A percentile compares a stretch with the other conserved stretches of the same genome.
Conservation (phyloP, 1,140 invertebrate species). For the Mactra quadrangularis region DNA sequence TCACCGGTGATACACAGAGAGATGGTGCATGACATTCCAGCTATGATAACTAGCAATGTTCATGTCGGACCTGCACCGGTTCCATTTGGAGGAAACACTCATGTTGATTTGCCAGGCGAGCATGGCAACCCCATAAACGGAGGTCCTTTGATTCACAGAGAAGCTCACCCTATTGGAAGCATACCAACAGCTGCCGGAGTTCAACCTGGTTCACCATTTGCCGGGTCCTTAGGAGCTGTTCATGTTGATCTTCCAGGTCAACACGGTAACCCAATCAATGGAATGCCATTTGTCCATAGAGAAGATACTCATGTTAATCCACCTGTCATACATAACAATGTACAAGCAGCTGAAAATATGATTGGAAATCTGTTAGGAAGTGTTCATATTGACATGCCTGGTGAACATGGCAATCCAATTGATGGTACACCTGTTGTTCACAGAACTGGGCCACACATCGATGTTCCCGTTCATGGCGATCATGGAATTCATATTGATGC, state of each 20-base stretch:
- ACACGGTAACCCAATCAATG: too few species aligned
- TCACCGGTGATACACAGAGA: not conserved
- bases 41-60: too few species aligned
- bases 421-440: not conserved
- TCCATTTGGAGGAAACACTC: not conserved
- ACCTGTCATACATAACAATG: too few species aligned
- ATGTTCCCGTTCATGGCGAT: not conserved
- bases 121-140: slow-evolving; percentile 12
- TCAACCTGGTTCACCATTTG: not conserved
- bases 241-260: not conserved
- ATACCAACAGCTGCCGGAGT: too few species aligned
- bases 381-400: not conserved
- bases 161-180: not conserved
- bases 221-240: not conserved
- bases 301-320: too few species aligned
- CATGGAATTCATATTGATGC: slow-evolving; percentile 28
- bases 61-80: too few species aligned
- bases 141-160: not conserved
- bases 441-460: not conserved
- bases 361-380: too few species aligned
- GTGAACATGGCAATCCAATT: not conserved
- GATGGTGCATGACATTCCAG: too few species aligned
- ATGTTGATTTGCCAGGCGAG: slow-evolving; percentile 40
- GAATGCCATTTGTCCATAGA: too few species aligned
- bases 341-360: too few species aligned